Evolutionary conservation across 1,140 invertebrate genomes (phyloP), one percentile per base, ranked within the genome.

Genomic region (Dendrolimus kikuchii): DNA sequence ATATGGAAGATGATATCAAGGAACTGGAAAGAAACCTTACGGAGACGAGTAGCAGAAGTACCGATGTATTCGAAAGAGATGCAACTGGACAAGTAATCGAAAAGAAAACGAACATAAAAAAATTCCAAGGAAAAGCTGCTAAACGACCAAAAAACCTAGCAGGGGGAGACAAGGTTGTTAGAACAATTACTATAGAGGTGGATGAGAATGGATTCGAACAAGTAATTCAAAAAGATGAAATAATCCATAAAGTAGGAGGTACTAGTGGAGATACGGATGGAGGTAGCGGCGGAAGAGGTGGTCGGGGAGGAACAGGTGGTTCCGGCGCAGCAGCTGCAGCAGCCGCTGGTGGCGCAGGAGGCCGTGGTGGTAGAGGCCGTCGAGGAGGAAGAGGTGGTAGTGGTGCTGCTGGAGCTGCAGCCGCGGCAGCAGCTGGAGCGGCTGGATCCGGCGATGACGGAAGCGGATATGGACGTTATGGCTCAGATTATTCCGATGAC

Each of bases 181-280:
- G 58, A 51, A 77, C 68, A 4, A 59, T 75, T 38, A 62, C 63
- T 6, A 70, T 77, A 5, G 62, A 66, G 48, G 61, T 49, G 6
- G 69, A 70, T 47, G 49, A 49, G 36, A 42, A 39, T 4, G 74
- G 76, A 37, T 49, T 68, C 38, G 68, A 70, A 59, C 66, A 49
- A 10, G 68, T 79, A 36, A 61, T 59, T 36, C 71, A 79, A 60
- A 57, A 73, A 60, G 74, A 77, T 65, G 65, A 72, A 5, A 48
- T 65, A 1, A 65, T 68, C 5, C 57, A 71, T 39, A 59, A 55
- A 44, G 36, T 48, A 10, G 6, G 4, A 6, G 43, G n/a, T 7
- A 1, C 6, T 40, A 6, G 42, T 40, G 37, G n/a, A 47, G 44
- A 5, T 3, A 6, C 6, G 5, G 51, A n/a, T 38, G 41, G 38